Evolutionary conservation across 2,113 vertebrate species (phyloP).

Genomic region (Laticauda laticaudata): DNA sequence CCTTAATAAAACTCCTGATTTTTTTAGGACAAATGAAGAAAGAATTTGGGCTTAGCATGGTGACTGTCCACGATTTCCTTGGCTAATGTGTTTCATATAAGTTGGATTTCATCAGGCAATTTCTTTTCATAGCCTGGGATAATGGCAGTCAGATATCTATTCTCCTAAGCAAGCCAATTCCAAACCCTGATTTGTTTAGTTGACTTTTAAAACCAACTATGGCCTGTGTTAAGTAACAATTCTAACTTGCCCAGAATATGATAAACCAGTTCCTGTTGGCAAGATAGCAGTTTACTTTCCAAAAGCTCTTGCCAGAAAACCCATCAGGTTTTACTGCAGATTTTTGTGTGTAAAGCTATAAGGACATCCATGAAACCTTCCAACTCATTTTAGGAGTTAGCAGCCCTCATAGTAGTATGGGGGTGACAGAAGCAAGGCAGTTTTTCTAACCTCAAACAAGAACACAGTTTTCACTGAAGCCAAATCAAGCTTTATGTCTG

Average conservation of each 20-base stretch:
- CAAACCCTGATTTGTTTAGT: background rate
- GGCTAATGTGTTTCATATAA: background rate
- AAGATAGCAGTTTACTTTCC: background rate
- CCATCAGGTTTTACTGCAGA: background rate
- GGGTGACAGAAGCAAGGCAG: background rate
- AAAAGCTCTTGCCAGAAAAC: background rate
- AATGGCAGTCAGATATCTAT: background rate
- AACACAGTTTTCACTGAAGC: background rate
- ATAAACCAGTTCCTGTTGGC: background rate
- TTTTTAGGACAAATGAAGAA: background rate
- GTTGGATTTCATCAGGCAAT: background rate
- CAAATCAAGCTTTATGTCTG: background rate
- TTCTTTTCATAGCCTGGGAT: background rate
- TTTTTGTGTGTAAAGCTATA: background rate
- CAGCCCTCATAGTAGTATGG: background rate
- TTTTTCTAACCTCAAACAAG: background rate
- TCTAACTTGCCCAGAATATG: background rate
- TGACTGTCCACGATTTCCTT: background rate
- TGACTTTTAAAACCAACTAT: background rate
- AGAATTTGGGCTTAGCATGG: background rate
- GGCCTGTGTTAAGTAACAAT: background rate
- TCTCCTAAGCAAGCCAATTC: background rate
- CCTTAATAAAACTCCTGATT: background rate
- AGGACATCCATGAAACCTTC: background rate
- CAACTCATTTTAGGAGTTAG: background rate